Base-by-base conservation (phyloP, 2,113 vertebrate species). In the Vicugna pacos region DNA sequence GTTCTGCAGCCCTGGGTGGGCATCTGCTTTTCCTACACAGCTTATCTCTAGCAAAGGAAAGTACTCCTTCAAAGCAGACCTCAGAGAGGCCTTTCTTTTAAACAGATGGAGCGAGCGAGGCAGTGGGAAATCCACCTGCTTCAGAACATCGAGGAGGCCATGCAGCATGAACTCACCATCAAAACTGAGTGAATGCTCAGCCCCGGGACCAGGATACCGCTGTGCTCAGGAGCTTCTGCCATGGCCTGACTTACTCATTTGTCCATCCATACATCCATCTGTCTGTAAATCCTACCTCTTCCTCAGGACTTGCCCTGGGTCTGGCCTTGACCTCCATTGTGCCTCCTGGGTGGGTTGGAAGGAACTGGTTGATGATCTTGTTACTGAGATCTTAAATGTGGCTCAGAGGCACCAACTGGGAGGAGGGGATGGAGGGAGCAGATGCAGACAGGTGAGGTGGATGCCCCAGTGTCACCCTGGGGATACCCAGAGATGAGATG, bases 101-200 rank as follows among this genome's bases (percentile, higher is more conserved):
- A 2, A n/a, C 93, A 98, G 97, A 82, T 26, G 48, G 38, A 90
- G n/a, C 86, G 46, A 0, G 65, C 96, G 56, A 62, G 50, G 42
- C 89, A 88, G 42, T 98, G 98, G 97, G 98, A 98, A 38, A 30
- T 24, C 28, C 70, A 14, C 4, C 70, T 77, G 80, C 97, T 98
- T 6, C 86, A 20, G 79, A 80, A 76, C 75, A 97, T 97, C 0
- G 96, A 98, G 73, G 97, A 94, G 14, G 97, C 98, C 2, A 88
- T 80, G 0, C 73, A 82, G 24, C 96, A 97, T 0, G 93, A 98
- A 14, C 96, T 98, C 67, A 96, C 95, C 28, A 14, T 98, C 8
- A 5, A 97, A 17, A 58, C 1, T 0, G 52, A 93, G 0, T 84
- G 50, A 26, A 3, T 0, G 0, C 50, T 13, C 0, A 10, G 67